Evolutionary conservation across 2,113 vertebrate species (phyloP).

Genomic region (Trichomycterus rosablanca): DNA sequence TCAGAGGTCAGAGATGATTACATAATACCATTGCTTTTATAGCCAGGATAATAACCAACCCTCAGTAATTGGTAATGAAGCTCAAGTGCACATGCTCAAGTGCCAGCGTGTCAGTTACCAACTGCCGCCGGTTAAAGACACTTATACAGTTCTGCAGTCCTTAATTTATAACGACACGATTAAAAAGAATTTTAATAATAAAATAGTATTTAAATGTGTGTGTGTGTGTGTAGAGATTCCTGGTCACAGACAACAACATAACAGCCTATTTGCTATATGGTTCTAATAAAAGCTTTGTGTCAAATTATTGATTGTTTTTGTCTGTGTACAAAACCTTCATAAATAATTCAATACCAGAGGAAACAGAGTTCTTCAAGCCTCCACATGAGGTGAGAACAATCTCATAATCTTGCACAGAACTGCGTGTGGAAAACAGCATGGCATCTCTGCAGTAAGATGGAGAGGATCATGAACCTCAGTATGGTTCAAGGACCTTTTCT

Average conservation of each 20-base stretch:
- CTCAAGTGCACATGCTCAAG: slow-evolving; percentile 30
- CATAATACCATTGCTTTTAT: slow-evolving; percentile 26
- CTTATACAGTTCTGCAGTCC: neutral
- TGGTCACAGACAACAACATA: no score
- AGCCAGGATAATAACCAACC: slow-evolving; percentile 23
- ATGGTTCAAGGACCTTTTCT: slow-evolving; percentile 6
- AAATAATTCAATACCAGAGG: neutral
- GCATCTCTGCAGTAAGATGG: slow-evolving; percentile 6
- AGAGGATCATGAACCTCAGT: slow-evolving; percentile 3
- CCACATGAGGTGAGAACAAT: slow-evolving; percentile 6
- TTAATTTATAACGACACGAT: no score
- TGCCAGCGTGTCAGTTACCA: slow-evolving; percentile 11
- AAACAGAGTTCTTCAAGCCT: neutral
- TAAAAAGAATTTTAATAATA: no score
- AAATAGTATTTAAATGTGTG: no score
- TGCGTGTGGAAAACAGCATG: neutral
- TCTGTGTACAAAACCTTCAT: no score
- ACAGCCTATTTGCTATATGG: no score
- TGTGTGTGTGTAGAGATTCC: no score
- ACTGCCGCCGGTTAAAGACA: slow-evolving; percentile 19
- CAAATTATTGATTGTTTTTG: no score
- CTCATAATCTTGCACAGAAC: neutral
- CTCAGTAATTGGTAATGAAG: slow-evolving; percentile 29
- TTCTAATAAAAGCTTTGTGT: no score
- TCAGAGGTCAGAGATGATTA: slow-evolving; percentile 34